phyloP scores from a whole-genome alignment of 2,113 vertebrate species.

The Thunnus maccoyii region DNA sequence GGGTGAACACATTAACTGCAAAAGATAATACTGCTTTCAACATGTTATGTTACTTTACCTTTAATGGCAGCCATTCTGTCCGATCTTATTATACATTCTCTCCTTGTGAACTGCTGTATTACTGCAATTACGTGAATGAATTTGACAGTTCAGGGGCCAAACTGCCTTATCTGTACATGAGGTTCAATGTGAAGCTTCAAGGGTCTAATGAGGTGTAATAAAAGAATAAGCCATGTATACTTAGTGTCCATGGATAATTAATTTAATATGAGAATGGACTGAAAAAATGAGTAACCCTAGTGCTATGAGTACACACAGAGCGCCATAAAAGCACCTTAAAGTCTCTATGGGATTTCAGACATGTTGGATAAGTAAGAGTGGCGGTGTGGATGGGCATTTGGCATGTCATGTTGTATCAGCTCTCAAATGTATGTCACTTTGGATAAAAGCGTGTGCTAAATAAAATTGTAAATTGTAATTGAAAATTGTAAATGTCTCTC shows the following conservation, averaged over 20 bases:
- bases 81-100: neutral
- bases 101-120: constrained; percentile 5
- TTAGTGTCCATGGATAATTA: constrained; percentile 9
- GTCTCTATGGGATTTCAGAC: neutral
- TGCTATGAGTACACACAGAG: neutral
- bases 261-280: neutral
- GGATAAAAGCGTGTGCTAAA: neutral
- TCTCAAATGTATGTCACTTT: no score
- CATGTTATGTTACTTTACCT: neutral
- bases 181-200: constrained; percentile 10
- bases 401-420: no score
- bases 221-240: constrained; percentile 3
- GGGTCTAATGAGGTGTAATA: constrained; percentile 27
- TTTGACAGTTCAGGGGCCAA: constrained; percentile 34
- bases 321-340: neutral
- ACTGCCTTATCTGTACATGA: constrained; percentile 5
- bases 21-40: neutral
- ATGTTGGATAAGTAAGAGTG: neutral
- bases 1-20: constrained; percentile 9
- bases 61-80: constrained; percentile 17
- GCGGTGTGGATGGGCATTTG: no score
- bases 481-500: no score
- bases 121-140: constrained; percentile 17
- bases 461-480: neutral
- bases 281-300: neutral